Evolutionary conservation across 2,888 invertebrate species (phyloP), one percentile per base, ranked within the genome.

Genomic region (Mythimna albipuncta): DNA sequence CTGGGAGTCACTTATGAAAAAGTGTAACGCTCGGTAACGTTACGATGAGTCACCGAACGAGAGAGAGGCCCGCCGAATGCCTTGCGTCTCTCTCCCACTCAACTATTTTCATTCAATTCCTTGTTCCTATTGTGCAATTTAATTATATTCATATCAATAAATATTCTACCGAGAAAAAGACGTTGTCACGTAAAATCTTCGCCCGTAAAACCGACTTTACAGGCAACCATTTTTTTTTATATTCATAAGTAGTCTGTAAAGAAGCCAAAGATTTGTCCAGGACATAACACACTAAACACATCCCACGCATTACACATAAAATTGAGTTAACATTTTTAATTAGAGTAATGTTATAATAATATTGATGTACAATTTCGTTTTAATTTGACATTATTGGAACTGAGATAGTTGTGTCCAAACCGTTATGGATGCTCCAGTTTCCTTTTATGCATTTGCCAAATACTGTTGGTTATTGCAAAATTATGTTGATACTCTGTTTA

Each of bases 221-320:
- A n/a, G n/a, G n/a, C n/a, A n/a, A n/a, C n/a, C n/a, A n/a, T n/a
- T n/a, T n/a, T 26, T 44, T 73, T 67, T 67, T 63, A 47, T 47
- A 47, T 47, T 6, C 52, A 52, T 47, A 32, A 11, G n/a, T 79
- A 41, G 26, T 76, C 71, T 62, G 38, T 71, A 64, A 32, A 55
- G 41, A 75, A 69, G 38, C 80, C 79, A 79, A 79, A 79, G 80
- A 79, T 64, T 57, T 64, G 50, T 55, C 7, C 58, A 52, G 32
- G 54, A 50, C 9, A 47, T 50, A 32, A 13, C 47, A 26, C 50
- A 41, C 7, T 32, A n/a, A 57, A 10, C n/a, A n/a, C n/a, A 47
- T 19, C 19, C 32, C 38, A 52, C 32, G 21, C 47, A 11, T 50
- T 13, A 44, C 54, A 68, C 32, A 35, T 38, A 55, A 21, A 47